Percentiles rank a stretch among this genome's conserved stretches.
Conservation (phyloP, 1,140 invertebrate species). For the Leguminivora glycinivorella region DNA sequence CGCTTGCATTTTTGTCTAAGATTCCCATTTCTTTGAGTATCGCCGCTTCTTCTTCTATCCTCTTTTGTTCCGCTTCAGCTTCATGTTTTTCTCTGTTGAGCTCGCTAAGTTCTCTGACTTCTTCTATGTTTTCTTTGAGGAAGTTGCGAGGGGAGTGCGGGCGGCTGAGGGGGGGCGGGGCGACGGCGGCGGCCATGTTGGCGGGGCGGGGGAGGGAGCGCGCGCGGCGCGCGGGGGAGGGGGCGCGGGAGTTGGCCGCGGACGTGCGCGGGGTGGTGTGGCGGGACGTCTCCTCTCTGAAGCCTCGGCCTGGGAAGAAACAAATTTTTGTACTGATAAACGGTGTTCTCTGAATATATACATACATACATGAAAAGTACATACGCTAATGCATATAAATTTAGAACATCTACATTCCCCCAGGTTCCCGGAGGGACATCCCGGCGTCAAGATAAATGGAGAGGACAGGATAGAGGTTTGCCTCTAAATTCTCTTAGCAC, state of each 20-base stretch:
- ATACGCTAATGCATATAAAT: too few relatives aligned
- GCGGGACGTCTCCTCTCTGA: conserved; percentile 72
- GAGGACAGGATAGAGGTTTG: too few relatives aligned
- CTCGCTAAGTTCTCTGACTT: conserved; percentile 74
- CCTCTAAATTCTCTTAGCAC: too few relatives aligned
- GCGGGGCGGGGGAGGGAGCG: conserved; percentile 63
- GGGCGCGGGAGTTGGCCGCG: conserved; percentile 65
- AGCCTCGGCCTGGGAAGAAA: conserved; percentile 61
- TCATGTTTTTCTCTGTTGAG: conserved; percentile 76
- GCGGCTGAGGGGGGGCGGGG: conserved; percentile 49
- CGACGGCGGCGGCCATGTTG: conserved; percentile 65
- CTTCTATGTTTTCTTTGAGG: conserved; percentile 76
- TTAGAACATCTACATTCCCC: too few relatives aligned
- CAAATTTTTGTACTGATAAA: background rate
- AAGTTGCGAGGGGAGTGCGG: conserved; percentile 71
- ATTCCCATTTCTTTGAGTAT: conserved; percentile 73
- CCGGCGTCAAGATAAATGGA: too few relatives aligned
- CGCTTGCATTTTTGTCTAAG: conserved; percentile 55
- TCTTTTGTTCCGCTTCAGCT: conserved; percentile 71
- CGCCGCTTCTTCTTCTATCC: conserved; percentile 71
- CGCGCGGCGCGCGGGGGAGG: conserved; percentile 65
- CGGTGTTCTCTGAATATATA: too few relatives aligned
- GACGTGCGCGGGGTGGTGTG: conserved; percentile 74
- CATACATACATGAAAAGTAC: too few relatives aligned
- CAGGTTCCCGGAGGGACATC: too few relatives aligned